Conservation (phyloP, 2,113 vertebrate species). For the Takifugu flavidus region DNA sequence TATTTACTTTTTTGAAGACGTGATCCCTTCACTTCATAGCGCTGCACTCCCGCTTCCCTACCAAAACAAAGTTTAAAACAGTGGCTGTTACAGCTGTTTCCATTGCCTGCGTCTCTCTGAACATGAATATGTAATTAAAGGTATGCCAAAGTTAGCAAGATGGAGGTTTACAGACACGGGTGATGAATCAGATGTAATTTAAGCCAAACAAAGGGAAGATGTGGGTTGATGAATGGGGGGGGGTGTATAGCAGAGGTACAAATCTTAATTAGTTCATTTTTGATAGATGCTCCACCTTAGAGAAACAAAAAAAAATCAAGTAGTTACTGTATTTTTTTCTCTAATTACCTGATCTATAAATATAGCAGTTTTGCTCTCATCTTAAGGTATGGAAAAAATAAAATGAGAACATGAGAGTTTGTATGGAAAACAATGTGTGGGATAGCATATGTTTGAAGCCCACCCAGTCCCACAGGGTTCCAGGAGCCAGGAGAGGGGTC, state of each 20-base stretch:
- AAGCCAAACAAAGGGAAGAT: neutral
- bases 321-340: neutral
- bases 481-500: slow-evolving; percentile 9
- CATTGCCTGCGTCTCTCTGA: slow-evolving; percentile 37
- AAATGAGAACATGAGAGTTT: neutral
- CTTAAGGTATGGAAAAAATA: neutral
- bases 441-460: slow-evolving; percentile 15
- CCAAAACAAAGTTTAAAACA: slow-evolving; percentile 63
- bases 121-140: slow-evolving; percentile 61
- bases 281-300: neutral
- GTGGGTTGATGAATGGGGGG: neutral
- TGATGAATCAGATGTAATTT: slow-evolving; percentile 30
- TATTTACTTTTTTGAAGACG: slow-evolving; percentile 72
- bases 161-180: slow-evolving; percentile 15
- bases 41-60: slow-evolving; percentile 48
- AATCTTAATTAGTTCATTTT: neutral
- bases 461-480: slow-evolving; percentile 1
- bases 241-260: neutral
- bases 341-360: neutral
- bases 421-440: neutral
- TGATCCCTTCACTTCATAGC: slow-evolving; percentile 67
- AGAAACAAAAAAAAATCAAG: neutral
- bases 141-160: slow-evolving; percentile 30
- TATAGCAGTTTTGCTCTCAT: neutral
- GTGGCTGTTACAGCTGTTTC: slow-evolving; percentile 56